Percentiles rank a stretch among this genome's conserved stretches.
These are phyloP conservation scores for Zingel zingel DNA, from an alignment of 2,113 vertebrate genomes.

Conservation along the genomic window DNA sequence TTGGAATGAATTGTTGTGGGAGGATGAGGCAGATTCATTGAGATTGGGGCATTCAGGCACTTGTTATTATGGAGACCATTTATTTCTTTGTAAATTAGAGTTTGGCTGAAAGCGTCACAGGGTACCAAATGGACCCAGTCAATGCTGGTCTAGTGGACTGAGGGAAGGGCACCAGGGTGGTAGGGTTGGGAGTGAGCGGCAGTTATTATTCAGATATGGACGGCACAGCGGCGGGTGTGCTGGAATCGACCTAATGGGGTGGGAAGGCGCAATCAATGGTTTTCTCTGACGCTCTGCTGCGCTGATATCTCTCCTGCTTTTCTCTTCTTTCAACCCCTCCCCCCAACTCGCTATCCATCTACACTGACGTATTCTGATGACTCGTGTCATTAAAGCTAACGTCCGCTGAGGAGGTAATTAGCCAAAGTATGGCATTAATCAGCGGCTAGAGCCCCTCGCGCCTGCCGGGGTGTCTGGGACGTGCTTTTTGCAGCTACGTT, in stretches of 20 bases:
- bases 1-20: slow-evolving; percentile 52
- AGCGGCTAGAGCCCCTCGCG: slow-evolving; percentile 73
- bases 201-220: slow-evolving; percentile 83
- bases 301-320: slow-evolving; percentile 77
- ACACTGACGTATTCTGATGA: slow-evolving; percentile 83
- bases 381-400: slow-evolving; percentile 85
- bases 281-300: slow-evolving; percentile 78
- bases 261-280: slow-evolving; percentile 82
- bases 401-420: slow-evolving; percentile 84
- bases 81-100: slow-evolving; percentile 80
- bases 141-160: slow-evolving; percentile 73
- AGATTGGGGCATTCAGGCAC: slow-evolving; percentile 57
- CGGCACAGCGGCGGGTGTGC: slow-evolving; percentile 59
- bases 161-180: slow-evolving; percentile 66
- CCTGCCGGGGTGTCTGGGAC: slow-evolving; percentile 75
- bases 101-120: slow-evolving; percentile 77
- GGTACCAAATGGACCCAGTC: slow-evolving; percentile 78
- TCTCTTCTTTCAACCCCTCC: slow-evolving; percentile 48
- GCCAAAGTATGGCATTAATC: slow-evolving; percentile 86
- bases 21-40: slow-evolving; percentile 49
- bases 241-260: slow-evolving; percentile 84
- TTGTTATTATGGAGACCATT: slow-evolving; percentile 78
- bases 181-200: slow-evolving; percentile 66
- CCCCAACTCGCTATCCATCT: slow-evolving; percentile 77
- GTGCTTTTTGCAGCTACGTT: slow-evolving; percentile 70